Evolutionary conservation across 1,140 invertebrate genomes (phyloP).

Genomic region (Drosophila albomicans): DNA sequence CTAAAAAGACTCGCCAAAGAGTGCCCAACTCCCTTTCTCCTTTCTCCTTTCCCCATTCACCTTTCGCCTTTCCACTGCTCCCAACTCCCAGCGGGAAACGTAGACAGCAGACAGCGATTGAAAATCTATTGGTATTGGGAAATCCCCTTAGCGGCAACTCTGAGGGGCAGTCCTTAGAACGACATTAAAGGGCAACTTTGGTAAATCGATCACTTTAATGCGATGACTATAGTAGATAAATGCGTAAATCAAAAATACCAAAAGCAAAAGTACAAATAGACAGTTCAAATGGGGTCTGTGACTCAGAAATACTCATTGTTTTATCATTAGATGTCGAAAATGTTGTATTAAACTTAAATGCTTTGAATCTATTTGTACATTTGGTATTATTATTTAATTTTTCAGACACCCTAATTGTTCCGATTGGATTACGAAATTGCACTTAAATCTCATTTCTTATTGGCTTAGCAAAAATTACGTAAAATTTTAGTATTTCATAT

Average conservation of each 20-base stretch:
- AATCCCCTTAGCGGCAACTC: background rate
- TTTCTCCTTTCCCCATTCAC: background rate
- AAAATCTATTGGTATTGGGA: constrained; percentile 18
- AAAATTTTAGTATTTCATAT: too few relatives aligned
- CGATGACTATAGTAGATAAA: background rate
- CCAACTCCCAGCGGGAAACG: constrained; percentile 21
- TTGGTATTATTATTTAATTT: too few relatives aligned
- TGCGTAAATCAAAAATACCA: background rate
- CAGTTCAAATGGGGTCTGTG: too few relatives aligned
- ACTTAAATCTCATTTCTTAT: too few relatives aligned
- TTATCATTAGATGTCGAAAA: too few relatives aligned
- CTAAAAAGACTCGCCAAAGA: constrained; percentile 70
- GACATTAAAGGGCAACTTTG: background rate
- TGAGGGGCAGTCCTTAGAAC: background rate
- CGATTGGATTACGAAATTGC: too few relatives aligned
- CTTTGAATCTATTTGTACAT: too few relatives aligned
- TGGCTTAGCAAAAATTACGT: too few relatives aligned
- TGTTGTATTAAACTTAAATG: too few relatives aligned
- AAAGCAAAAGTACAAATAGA: background rate
- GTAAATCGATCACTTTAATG: constrained; percentile 15
- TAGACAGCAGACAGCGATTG: constrained; percentile 21
- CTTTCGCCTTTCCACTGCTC: background rate
- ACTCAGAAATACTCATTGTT: too few relatives aligned
- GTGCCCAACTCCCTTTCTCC: background rate
- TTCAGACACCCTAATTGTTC: too few relatives aligned